Evolutionary conservation across 35 echinoderm and acorn worm genomes (phyloP), one percentile per base, ranked within the genome.

Genomic region (Apostichopus californicus): DNA sequence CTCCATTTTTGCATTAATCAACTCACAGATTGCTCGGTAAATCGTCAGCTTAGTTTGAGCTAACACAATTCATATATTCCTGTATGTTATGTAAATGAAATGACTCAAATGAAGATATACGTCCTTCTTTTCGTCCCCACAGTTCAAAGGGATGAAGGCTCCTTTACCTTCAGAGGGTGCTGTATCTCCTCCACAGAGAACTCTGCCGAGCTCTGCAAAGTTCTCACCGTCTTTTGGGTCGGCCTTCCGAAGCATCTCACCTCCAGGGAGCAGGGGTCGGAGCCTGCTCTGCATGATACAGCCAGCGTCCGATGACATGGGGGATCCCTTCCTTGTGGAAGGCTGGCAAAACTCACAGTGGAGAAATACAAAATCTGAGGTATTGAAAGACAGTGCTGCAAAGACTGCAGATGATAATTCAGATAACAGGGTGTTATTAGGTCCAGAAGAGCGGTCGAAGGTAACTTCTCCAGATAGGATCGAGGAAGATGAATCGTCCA

Each of bases 191-290:
- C 89, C 78, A 11, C 71, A 91, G 26, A 77, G 73, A 21, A 11
- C 54, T 5, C n/a, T 79, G 56, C 73, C 25, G 54, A 91, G 56
- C 17, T 79, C 89, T 8, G 73, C 52, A 21, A 91, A 91, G 25
- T 91, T 91, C 56, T 91, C 89, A 2, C 89, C 71, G 20, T 91
- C 89, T n/a, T 57, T 56, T 2, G 72, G 55, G 3, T 91, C 89
- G n/a, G 89, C 89, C 2, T 91, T 91, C 26, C 72, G 53, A 1
- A 91, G 89, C 8, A 73, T 91, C 13, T 91, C 89, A 20, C 77
- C 89, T 5, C 72, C 55, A 20, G 53, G 52, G 22, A 89, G 86
- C 61, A 23, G 57, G 10, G 86, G 61, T 65, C 18, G 61, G 6
- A 73, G 86, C 34, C 17, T 89, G 60, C 23, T 66, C 5, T 66